Evolutionary conservation across 2,797 vertebrate species (phyloP), one percentile per base, ranked within the genome.

Genomic region (Arrhamphus sclerolepis): DNA sequence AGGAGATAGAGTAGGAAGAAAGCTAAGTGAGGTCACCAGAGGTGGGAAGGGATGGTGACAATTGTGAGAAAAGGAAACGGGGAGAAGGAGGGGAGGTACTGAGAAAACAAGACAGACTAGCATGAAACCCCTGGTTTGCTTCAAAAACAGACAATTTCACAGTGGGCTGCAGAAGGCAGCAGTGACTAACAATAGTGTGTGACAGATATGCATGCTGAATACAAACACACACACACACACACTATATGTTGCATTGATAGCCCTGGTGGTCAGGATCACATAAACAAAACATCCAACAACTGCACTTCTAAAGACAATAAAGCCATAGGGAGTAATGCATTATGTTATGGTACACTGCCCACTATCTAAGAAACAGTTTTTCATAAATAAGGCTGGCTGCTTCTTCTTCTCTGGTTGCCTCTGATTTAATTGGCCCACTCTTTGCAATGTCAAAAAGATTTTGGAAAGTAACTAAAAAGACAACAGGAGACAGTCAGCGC

Each of bases 61-160:
- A 54, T 21, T 21, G 11, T 22, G 43, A 62, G 31, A 19, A 61
- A 56, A 34, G 34, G 20, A 59, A 47, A 19, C 14, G 38, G 28
- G 62, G 53, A 51, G 53, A 43, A 59, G 24, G 38, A 49, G 38
- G 5, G n/a, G 20, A 55, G 62, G 52, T 75, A 72, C 73, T 52
- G 66, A 75, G 67, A 69, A 77, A 78, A 73, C 66, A 76, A 84
- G 66, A 67, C 55, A 70, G 72, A 80, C 81, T 80, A 86, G 59
- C 80, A 69, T 56, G 65, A 74, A 80, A 72, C 53, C 29, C 24
- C 18, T 29, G 41, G 68, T 81, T 67, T 69, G 54, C 63, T 73
- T 66, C 51, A 22, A 55, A 62, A 77, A 73, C 43, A 84, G 77
- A 84, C 84, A 48, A 83, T 79, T 80, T 79, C 73, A 77, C 80